Conservation (phyloP, 1,140 invertebrate genomes). For the Galleria mellonella region DNA sequence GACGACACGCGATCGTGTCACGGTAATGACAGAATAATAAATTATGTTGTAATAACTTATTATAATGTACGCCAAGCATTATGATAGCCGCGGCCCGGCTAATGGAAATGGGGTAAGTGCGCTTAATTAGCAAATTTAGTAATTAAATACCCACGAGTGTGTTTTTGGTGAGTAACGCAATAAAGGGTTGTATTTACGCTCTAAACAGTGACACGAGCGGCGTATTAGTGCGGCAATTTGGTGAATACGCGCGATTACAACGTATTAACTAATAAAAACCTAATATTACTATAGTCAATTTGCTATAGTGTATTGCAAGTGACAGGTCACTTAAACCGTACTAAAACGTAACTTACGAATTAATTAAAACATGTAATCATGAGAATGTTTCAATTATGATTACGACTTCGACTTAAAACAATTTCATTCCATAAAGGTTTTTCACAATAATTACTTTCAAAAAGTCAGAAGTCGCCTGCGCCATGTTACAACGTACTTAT, state of each 20-base stretch:
- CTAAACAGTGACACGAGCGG: background rate
- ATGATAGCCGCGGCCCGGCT: slow-evolving; percentile 23
- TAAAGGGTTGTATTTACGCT: slow-evolving; percentile 35
- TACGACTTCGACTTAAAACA: no score
- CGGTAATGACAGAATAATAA: slow-evolving; percentile 71
- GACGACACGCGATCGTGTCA: slow-evolving; percentile 57
- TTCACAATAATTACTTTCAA: no score
- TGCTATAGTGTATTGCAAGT: no score
- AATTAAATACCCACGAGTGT: slow-evolving; percentile 35
- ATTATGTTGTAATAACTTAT: slow-evolving; percentile 70
- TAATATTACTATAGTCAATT: background rate
- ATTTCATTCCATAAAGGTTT: no score
- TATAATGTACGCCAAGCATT: slow-evolving; percentile 53
- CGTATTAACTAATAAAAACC: slow-evolving; percentile 1
- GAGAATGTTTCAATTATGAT: no score
- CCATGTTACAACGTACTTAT: no score
- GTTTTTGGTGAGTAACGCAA: slow-evolving; percentile 19
- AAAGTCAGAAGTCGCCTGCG: no score
- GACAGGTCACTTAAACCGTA: no score
- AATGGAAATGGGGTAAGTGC: slow-evolving; percentile 19
- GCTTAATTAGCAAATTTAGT: slow-evolving; percentile 61
- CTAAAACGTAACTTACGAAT: no score
- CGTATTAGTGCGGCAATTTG: no score
- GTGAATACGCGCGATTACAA: no score
- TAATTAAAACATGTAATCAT: no score